Conservation (phyloP, 2,113 vertebrate genomes). For the Zosterops lateralis region DNA sequence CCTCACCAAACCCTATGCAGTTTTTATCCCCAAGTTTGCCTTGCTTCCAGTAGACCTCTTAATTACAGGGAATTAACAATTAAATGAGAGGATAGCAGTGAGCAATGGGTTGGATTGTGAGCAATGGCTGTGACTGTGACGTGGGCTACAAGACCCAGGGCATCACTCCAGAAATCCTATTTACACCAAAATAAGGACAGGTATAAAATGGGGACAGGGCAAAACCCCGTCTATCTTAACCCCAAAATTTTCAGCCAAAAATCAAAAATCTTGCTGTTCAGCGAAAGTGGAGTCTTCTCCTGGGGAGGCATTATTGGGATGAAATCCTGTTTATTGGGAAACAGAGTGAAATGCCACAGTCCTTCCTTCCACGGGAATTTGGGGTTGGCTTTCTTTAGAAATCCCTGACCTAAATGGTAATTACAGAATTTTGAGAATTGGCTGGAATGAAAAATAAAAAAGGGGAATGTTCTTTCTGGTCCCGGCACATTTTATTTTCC, state of each 20-base stretch:
- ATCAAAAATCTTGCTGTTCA: neutral
- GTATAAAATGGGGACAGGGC: accelerated
- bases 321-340: neutral
- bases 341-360: accelerated
- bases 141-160: accelerated
- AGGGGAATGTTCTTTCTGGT: neutral
- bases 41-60: neutral
- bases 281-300: neutral
- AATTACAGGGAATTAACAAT: constrained; percentile 6
- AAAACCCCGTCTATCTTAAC: neutral
- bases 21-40: neutral
- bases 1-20: neutral
- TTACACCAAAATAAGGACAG: neutral
- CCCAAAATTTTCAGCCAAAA: neutral
- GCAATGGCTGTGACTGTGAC: accelerated
- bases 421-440: neutral
- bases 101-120: neutral
- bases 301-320: neutral
- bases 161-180: accelerated
- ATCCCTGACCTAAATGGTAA: neutral
- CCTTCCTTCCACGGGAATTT: neutral
- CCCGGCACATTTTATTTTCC: neutral
- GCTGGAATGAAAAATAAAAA: neutral
- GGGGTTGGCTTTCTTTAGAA: neutral
- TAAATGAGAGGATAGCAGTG: neutral